Percentiles rank a stretch among this genome's conserved stretches.
Evolutionary conservation across 2,888 invertebrate genomes (phyloP).

Genomic region (Morinoia aosen): DNA sequence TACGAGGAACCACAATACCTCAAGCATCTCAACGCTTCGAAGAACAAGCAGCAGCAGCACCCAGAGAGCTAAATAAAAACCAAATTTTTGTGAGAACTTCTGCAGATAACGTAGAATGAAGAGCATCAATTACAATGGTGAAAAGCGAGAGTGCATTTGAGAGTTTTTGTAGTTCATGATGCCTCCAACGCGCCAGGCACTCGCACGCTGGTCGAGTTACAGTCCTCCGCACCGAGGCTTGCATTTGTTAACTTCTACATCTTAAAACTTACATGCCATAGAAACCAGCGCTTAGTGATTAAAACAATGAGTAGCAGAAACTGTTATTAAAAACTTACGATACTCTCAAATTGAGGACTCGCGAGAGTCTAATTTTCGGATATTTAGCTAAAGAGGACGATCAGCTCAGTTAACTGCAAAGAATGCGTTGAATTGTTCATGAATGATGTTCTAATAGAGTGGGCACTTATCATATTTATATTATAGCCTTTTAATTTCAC

Average conservation of each 20-base stretch:
- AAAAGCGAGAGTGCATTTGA: conserved; percentile 5
- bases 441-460: not conserved
- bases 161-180: not conserved
- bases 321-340: not conserved
- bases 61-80: not conserved
- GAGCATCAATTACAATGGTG: not conserved
- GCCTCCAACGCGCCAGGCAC: not conserved
- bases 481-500: not conserved
- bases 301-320: not conserved
- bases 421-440: not conserved
- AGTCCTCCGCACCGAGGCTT: not conserved
- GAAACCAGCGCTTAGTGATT: not conserved
- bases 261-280: not conserved
- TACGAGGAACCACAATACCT: not conserved
- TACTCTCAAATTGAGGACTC: too few species aligned
- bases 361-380: too few species aligned
- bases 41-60: not conserved
- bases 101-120: not conserved
- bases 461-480: not conserved
- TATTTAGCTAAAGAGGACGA: too few species aligned
- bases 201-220: conserved; percentile 27
- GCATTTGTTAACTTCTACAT: not conserved
- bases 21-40: not conserved
- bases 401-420: not conserved
- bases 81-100: not conserved